Base-by-base conservation (phyloP, 2,113 vertebrate species). In the Machaerirhynchus nigripectus region DNA sequence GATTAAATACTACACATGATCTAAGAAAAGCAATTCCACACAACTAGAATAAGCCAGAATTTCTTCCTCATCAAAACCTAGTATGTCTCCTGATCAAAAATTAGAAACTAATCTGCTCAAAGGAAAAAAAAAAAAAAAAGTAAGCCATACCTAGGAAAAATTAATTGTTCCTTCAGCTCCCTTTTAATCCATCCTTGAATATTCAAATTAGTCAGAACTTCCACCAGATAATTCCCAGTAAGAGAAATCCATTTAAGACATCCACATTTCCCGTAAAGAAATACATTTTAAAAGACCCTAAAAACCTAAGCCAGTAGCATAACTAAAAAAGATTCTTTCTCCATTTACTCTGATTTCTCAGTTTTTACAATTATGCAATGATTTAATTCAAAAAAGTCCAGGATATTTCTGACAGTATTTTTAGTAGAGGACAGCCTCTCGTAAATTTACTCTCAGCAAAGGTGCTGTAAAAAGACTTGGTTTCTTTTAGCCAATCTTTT, bases 1-100 rank as follows among this genome's bases (percentile, higher is more conserved):
- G 69, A 92, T 89, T 92, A 95, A 94, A 88, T 70, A 64, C 44
- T 60, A 46, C 16, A 76, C n/a, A 30, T 49, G 49, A 86, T 84
- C 85, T 87, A 82, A 93, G 65, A 68, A 86, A 95, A 94, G 79
- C 60, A 88, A 33, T 87, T 94, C 61, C 64, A 69, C 49, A 65
- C 42, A 74, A 56, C 19, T 49, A 55, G 42, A 90, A 44, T 49
- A 78, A 81, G 16, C 7, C 55, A 84, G 35, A 93, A 91, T 61
- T 87, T 74, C 59, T 86, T 77, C 57, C 30, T 70, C 26, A 53
- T 42, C 61, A 28, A 84, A 87, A 50, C 10, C 26, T 40, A 28
- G 6, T 40, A 67, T 11, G 7, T 60, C 44, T 74, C 69, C 40
- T 39, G 44, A 61, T 22, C 75, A 92, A 85, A 94, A 88, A 0